phyloP scores from a whole-genome alignment of 2,888 invertebrate species.

The Serripes groenlandicus region DNA sequence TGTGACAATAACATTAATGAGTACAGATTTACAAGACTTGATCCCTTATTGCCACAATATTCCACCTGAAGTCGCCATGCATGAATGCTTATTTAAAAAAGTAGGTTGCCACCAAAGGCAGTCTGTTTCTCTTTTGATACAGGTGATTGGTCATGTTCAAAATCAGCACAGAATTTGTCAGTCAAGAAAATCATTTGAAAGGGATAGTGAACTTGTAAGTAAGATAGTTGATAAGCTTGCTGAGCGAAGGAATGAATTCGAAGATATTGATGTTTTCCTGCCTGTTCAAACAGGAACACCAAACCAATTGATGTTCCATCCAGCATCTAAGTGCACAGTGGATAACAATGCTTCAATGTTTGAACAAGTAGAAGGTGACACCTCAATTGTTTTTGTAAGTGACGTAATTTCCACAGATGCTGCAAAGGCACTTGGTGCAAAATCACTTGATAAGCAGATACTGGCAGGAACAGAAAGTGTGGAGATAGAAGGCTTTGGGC shows the following conservation, averaged over 20 bases:
- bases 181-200: neutral
- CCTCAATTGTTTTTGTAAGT: constrained; percentile 70
- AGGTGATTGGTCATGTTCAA: constrained; percentile 42
- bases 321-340: constrained; percentile 51
- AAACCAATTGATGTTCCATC: constrained; percentile 15
- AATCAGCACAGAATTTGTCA: constrained; percentile 10
- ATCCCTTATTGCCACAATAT: constrained; percentile 59
- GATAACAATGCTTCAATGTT: constrained; percentile 46
- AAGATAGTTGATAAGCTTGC: constrained; percentile 53
- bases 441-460: constrained; percentile 72
- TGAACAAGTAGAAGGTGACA: constrained; percentile 49
- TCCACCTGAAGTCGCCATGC: constrained; percentile 46
- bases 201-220: constrained; percentile 52
- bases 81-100: constrained; percentile 35
- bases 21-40: constrained; percentile 40
- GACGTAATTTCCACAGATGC: constrained; percentile 66
- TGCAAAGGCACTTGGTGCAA: constrained; percentile 77
- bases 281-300: constrained; percentile 39
- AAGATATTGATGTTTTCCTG: constrained; percentile 30
- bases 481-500: constrained; percentile 74
- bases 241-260: constrained; percentile 6
- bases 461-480: constrained; percentile 68
- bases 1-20: constrained; percentile 29
- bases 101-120: constrained; percentile 52
- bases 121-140: constrained; percentile 28